phyloP scores from a whole-genome alignment of 2,888 invertebrate genomes.

The Cylloceria caligata region DNA sequence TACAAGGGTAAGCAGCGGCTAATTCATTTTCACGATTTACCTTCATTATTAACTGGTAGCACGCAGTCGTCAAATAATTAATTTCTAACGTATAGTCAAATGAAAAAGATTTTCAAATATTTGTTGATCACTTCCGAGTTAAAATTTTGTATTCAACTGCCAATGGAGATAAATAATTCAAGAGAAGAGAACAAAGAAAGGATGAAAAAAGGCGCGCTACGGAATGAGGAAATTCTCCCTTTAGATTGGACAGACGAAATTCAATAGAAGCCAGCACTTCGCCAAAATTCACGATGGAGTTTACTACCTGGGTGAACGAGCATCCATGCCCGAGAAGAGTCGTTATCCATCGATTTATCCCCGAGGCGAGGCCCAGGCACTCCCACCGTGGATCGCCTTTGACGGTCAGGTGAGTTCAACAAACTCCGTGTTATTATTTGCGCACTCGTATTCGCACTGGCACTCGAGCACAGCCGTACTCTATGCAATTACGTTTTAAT shows the following conservation, averaged over 20 bases:
- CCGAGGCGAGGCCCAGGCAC: slow-evolving; percentile 90
- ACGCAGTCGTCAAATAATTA: too few species aligned
- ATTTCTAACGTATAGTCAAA: too few species aligned
- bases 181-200: too few species aligned
- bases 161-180: not conserved
- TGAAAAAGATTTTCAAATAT: not conserved
- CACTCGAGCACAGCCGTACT: not conserved
- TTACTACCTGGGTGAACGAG: slow-evolving; percentile 88
- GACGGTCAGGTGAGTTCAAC: slow-evolving; percentile 90
- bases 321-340: slow-evolving; percentile 87
- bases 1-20: slow-evolving; percentile 86
- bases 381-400: slow-evolving; percentile 94
- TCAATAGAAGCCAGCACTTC: slow-evolving; percentile 88
- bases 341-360: slow-evolving; percentile 90
- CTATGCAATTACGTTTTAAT: not conserved
- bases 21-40: not conserved
- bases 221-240: slow-evolving; percentile 40
- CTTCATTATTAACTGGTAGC: not conserved
- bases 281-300: slow-evolving; percentile 87
- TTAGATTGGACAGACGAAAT: slow-evolving; percentile 88
- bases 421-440: not conserved
- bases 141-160: too few species aligned
- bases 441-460: not conserved
- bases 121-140: too few species aligned
- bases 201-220: slow-evolving; percentile 1